These are phyloP conservation scores for Crotalus horridus DNA, from an alignment of 2,113 vertebrate genomes.

Conservation along the genomic window DNA sequence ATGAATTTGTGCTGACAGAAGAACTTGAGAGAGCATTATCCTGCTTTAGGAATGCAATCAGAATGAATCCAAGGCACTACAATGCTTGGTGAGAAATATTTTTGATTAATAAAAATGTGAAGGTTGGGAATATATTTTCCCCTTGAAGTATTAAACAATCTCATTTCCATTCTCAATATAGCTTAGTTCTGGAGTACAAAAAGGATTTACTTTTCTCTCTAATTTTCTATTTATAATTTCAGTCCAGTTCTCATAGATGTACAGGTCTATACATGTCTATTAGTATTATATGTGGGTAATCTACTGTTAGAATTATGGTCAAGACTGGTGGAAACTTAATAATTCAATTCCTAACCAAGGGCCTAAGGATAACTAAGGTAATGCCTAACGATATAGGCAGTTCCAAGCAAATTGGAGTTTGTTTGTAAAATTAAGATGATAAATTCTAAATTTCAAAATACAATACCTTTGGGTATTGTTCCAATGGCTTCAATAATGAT, in stretches of 20 bases:
- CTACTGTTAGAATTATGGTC: not conserved
- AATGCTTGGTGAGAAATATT: conserved; percentile 83
- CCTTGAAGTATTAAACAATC: not conserved
- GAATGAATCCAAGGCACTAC: conserved; percentile 94
- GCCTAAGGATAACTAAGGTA: not conserved
- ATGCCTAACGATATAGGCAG: not conserved
- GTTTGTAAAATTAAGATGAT: not conserved
- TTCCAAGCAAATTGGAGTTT: not conserved
- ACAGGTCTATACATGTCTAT: not conserved
- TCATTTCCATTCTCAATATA: not conserved
- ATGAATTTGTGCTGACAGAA: conserved; percentile 95
- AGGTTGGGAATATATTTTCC: not conserved
- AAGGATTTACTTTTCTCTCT: not conserved
- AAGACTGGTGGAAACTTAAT: not conserved
- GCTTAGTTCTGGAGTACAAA: not conserved
- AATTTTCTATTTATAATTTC: not conserved
- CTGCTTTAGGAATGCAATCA: conserved; percentile 94
- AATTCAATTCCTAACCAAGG: not conserved
- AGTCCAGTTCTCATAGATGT: not conserved
- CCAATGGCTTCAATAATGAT: not conserved
- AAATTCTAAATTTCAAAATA: not conserved
- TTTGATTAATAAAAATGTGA: conserved; percentile 16
- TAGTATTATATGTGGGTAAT: not conserved
- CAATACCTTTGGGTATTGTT: not conserved
- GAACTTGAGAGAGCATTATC: conserved; percentile 94